Conservation (phyloP, 2,888 invertebrate species). For the Tetanocera ferruginea region DNA sequence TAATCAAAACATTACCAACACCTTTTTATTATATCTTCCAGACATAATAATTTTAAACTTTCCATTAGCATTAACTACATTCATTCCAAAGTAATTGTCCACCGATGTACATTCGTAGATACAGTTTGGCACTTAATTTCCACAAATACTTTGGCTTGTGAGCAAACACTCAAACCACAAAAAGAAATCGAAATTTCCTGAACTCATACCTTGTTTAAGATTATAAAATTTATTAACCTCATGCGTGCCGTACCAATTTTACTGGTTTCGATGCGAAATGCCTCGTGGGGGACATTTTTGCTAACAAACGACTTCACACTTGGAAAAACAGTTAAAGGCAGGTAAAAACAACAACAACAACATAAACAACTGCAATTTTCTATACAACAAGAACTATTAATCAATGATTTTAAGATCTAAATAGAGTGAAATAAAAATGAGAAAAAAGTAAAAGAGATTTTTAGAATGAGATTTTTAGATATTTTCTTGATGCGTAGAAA, state of each 20-base stretch:
- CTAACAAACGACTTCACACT: slow-evolving; percentile 28
- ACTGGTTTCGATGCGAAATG: background rate
- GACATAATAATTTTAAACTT: too few species aligned
- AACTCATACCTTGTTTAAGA: background rate
- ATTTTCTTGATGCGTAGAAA: too few species aligned
- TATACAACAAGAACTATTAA: slow-evolving; percentile 47
- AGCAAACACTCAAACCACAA: too few species aligned
- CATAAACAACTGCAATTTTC: slow-evolving; percentile 39
- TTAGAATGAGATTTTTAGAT: too few species aligned
- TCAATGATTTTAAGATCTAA: slow-evolving; percentile 14
- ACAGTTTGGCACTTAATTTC: too few species aligned
- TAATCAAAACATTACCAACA: too few species aligned
- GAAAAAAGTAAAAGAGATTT: background rate
- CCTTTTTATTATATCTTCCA: too few species aligned
- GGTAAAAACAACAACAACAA: slow-evolving; percentile 30
- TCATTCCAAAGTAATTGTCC: too few species aligned
- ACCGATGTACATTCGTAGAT: too few species aligned
- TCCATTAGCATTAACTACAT: too few species aligned
- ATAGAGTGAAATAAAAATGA: slow-evolving; percentile 34
- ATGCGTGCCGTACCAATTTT: background rate
- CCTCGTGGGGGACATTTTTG: slow-evolving; percentile 28
- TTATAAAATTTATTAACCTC: slow-evolving; percentile 4
- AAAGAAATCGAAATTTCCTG: too few species aligned
- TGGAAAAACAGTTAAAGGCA: slow-evolving; percentile 24
- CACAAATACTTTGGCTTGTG: too few species aligned